phyloP scores from a whole-genome alignment of 1,140 invertebrate species.

The silkworm (Bombyx mori) region ASM3026992v2 NC_085114.1:15387501-15388000 shows the following conservation, averaged over 20 bases:
- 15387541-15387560: constrained; percentile 61
- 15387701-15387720: constrained; percentile 25
- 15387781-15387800: constrained; percentile 41
- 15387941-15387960: constrained; percentile 55
- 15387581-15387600: constrained; percentile 6
- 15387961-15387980: constrained; percentile 65
- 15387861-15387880: constrained; percentile 2
- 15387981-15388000: constrained; percentile 63
- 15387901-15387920: constrained; percentile 51
- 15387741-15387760: no score
- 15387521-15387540: constrained; percentile 51
- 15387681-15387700: constrained; percentile 35
- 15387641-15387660: constrained; percentile 62
- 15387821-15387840: neutral
- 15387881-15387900: constrained; percentile 32
- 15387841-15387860: constrained; percentile 1
- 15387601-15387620: constrained; percentile 26
- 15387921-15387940: constrained; percentile 64
- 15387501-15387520: constrained; percentile 67
- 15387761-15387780: no score
- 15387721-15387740: neutral
- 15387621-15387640: constrained; percentile 21
- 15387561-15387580: constrained; percentile 36
- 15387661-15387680: constrained; percentile 51
- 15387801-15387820: neutral